These are phyloP conservation scores for Ptychoptera albimana DNA, from an alignment of 2,888 invertebrate species.

Conservation along the genomic window DNA sequence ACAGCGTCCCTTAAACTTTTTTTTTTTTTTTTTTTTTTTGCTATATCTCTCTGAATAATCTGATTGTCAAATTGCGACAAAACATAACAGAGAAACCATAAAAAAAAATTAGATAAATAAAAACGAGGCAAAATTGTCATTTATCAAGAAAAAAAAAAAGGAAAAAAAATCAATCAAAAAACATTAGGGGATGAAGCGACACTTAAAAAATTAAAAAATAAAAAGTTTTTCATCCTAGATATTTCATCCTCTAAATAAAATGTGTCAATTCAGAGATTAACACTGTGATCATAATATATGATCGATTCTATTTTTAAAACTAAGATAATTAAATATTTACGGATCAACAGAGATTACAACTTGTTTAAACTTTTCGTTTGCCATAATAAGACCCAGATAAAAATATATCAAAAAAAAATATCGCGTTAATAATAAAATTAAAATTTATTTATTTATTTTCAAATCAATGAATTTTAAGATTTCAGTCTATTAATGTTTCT, in stretches of 20 bases:
- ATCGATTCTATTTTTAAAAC: not conserved
- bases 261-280: not conserved
- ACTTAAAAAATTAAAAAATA: too few species aligned
- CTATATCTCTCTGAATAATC: too few species aligned
- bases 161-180: too few species aligned
- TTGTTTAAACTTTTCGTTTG: too few species aligned
- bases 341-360: too few species aligned
- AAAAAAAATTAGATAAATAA: not conserved
- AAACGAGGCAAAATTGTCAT: not conserved
- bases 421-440: too few species aligned
- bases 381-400: too few species aligned
- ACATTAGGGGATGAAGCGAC: not conserved
- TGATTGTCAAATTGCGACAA: not conserved
- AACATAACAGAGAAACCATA: not conserved
- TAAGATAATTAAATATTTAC: not conserved
- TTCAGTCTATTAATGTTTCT: too few species aligned
- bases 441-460: too few species aligned
- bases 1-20: not conserved
- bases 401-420: too few species aligned
- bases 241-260: not conserved
- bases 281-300: not conserved
- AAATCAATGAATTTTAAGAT: too few species aligned
- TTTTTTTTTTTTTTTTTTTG: not conserved
- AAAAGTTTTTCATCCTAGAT: too few species aligned
- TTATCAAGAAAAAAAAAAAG: not conserved